phyloP scores from a whole-genome alignment of 1,140 invertebrate genomes.

The Cyrtorhinus lividipennis region DNA sequence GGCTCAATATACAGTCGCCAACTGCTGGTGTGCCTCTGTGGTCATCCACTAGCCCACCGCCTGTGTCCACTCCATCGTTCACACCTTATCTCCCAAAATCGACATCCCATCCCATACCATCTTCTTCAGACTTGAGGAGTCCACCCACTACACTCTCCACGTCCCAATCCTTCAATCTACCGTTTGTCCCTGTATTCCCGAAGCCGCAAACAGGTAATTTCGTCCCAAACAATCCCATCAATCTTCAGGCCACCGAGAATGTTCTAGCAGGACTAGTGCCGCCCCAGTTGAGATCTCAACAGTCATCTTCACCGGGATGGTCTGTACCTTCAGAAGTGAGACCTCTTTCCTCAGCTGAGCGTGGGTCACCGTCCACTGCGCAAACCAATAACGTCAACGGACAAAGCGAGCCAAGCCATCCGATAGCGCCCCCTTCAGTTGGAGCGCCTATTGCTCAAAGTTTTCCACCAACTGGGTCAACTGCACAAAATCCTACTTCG shows the following conservation, averaged over 20 bases:
- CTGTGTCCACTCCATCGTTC: no score
- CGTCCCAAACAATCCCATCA: background rate
- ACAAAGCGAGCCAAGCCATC: background rate
- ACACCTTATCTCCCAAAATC: no score
- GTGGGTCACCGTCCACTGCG: background rate
- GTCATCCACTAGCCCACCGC: no score
- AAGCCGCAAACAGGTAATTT: background rate
- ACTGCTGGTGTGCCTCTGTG: no score
- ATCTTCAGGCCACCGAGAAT: background rate
- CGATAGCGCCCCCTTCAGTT: background rate
- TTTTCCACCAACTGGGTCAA: background rate
- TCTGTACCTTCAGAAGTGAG: background rate
- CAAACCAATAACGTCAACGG: background rate
- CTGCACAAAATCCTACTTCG: background rate
- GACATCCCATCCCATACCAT: background rate
- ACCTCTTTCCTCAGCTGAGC: background rate
- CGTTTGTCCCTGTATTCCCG: background rate
- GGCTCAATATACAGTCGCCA: no score
- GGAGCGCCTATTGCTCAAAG: background rate
- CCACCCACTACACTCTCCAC: no score
- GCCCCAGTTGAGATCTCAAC: background rate
- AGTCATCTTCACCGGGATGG: background rate
- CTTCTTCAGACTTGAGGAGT: background rate
- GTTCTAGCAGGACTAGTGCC: background rate
- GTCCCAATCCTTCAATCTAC: background rate